Evolutionary conservation across 2,888 invertebrate genomes (phyloP), one percentile per base, ranked within the genome.

Genomic region (Ametastegia equiseti): DNA sequence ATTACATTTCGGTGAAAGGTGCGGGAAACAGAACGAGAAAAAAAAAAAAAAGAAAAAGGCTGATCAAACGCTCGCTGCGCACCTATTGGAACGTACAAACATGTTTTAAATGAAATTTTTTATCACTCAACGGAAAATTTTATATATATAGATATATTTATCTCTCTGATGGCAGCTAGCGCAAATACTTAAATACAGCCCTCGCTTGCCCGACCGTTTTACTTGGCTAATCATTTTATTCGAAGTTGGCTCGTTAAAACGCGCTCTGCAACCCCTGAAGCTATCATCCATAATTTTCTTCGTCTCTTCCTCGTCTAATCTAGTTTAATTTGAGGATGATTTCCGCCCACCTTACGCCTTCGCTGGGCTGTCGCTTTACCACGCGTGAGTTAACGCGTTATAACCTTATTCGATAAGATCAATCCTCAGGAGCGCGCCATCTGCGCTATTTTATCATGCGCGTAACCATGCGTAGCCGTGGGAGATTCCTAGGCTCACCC

Each of bases 401-500:
- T 75, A 54, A 75, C 75, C 54, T 15, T 60, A 27, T 23, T 78
- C 15, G 78, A 78, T 78, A 78, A 78, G 78, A 63, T 60, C 78
- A 78, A 60, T 77, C 60, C n/a, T 77, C 42, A 60, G 60, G n/a
- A 63, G 39, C 78, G 39, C 78, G 63, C 60, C 78, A 78, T 57
- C 33, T 78, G 60, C n/a, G n/a, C 60, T 45, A 54, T 39, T 60
- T 78, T 60, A 42, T 60, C 78, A 63, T 23, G 42, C 42, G 78
- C 45, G 75, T 78, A 57, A 30, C 78, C 78, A 78, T 57, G 60
- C 78, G 45, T 78, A 57, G 78, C 78, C 78, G 78, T 78, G 78
- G 78, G 78, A n/a, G n/a, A 78, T 78, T 78, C 13, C 42, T 27
- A 27, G 30, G 39, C 60, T 23, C n/a, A n/a, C n/a, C n/a, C 45